These are phyloP conservation scores for Heterotis niloticus DNA, from an alignment of 2,113 vertebrate species.

Conservation along the genomic window DNA sequence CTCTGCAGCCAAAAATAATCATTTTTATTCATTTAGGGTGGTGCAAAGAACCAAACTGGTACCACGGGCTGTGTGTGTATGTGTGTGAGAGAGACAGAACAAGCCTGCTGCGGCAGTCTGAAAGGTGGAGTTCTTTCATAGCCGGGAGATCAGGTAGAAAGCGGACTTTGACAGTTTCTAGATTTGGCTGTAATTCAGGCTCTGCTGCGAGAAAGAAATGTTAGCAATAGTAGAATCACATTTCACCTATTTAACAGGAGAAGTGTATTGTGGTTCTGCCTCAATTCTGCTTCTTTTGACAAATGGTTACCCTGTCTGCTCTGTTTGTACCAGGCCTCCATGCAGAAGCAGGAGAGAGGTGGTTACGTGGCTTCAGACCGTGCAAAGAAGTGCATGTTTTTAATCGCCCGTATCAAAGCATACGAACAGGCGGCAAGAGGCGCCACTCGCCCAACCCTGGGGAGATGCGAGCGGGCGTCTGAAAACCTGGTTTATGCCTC, in stretches of 20 bases:
- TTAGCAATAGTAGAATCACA: not conserved
- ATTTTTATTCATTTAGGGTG: too few species aligned
- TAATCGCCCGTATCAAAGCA: constrained; percentile 67
- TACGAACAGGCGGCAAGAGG: constrained; percentile 53
- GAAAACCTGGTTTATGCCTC: constrained; percentile 45
- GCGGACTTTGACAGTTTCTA: too few species aligned
- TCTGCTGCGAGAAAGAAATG: too few species aligned
- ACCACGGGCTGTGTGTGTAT: too few species aligned
- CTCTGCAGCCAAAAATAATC: too few species aligned
- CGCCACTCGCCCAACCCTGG: constrained; percentile 43
- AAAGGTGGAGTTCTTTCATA: too few species aligned
- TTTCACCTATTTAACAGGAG: too few species aligned
- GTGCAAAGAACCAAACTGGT: too few species aligned
- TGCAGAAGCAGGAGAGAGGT: constrained; percentile 26
- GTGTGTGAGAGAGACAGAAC: too few species aligned
- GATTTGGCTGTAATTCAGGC: too few species aligned
- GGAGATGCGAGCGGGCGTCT: constrained; percentile 44
- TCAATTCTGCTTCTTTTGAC: constrained; percentile 28
- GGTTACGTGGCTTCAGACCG: constrained; percentile 32
- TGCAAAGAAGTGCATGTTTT: constrained; percentile 49
- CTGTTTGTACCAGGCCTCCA: constrained; percentile 44
- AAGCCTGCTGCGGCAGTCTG: too few species aligned
- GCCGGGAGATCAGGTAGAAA: too few species aligned
- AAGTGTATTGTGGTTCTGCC: not conserved
- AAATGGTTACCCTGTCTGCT: constrained; percentile 40